phyloP scores from a whole-genome alignment of 2,888 invertebrate species.

The Lasioglossum villosulum region DNA sequence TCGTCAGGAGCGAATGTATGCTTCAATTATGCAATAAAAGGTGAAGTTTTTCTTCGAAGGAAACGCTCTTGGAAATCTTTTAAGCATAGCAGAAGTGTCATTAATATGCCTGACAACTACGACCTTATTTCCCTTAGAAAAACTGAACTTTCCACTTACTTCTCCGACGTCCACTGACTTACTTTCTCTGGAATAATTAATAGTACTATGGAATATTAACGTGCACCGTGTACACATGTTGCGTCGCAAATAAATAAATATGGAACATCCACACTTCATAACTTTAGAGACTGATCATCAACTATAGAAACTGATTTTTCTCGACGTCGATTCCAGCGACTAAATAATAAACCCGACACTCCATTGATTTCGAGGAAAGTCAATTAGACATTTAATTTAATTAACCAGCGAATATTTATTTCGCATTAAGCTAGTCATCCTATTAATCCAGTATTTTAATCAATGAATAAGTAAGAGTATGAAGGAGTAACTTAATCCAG shows the following conservation, averaged over 20 bases:
- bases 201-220: neutral
- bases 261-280: neutral
- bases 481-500: too few relatives aligned
- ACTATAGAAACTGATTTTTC: too few relatives aligned
- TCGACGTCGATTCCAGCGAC: neutral
- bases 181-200: slow-evolving; percentile 6
- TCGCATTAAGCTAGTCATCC: too few relatives aligned
- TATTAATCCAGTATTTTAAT: too few relatives aligned
- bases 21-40: neutral
- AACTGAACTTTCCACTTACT: neutral
- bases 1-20: neutral
- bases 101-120: neutral
- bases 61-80: neutral
- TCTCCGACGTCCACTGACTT: neutral
- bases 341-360: too few relatives aligned
- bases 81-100: neutral
- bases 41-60: neutral
- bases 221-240: neutral
- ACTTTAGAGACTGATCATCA: too few relatives aligned
- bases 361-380: too few relatives aligned
- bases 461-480: too few relatives aligned
- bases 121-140: neutral
- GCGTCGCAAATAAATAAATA: neutral
- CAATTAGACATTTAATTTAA: too few relatives aligned
- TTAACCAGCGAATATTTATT: too few relatives aligned